Base-by-base conservation (phyloP, 2,888 invertebrate genomes). In the Aphodius sticticus region DNA sequence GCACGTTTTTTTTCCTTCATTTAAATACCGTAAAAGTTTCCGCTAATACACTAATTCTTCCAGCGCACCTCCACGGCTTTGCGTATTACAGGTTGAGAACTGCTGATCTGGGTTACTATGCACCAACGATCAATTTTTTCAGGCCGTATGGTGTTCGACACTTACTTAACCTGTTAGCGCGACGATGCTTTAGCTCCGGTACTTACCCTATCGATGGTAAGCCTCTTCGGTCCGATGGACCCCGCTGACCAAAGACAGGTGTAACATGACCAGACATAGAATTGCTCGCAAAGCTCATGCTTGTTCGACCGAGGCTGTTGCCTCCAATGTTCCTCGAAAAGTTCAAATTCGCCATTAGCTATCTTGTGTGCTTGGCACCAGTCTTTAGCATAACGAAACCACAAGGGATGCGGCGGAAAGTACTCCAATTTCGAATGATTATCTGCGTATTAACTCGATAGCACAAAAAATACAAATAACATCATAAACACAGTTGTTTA, bases 281-380 rank as follows among this genome's bases (percentile, higher is more conserved):
- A 90, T 92, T 92, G 88, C 91, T 92, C 86, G 92, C 92, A 88
- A 93, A 93, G 87, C 92, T 92, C 87, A 92, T 92, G 90, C 92
- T 92, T 83, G 92, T 92, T 89, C 93, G 91, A 86, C 92, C 91
- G 88, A 94, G 91, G 89, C 93, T 93, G 87, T 92, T 94, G 90
- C 95, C 95, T 90, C 95, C 95, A 92, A 96, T 94, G 92, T 95
- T 96, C 92, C 96, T 94, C 90, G 96, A 96, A 92, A 96, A 96
- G 92, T 96, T 96, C 93, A 96, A 93, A 93, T 96, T 96, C 92
- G 96, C 96, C 96, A 96, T 96, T 81, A 93, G 94, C 95, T 95
- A 89, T 88, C 89, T 89, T 83, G 82, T 85, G 82, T 84, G 83
- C 81, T 79, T 82, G 80, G 83, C 83, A 83, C 84, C 85, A 87